Conservation (phyloP, 53 echinoderm and acorn worm genomes). For the Echinometra lucunter region DNA sequence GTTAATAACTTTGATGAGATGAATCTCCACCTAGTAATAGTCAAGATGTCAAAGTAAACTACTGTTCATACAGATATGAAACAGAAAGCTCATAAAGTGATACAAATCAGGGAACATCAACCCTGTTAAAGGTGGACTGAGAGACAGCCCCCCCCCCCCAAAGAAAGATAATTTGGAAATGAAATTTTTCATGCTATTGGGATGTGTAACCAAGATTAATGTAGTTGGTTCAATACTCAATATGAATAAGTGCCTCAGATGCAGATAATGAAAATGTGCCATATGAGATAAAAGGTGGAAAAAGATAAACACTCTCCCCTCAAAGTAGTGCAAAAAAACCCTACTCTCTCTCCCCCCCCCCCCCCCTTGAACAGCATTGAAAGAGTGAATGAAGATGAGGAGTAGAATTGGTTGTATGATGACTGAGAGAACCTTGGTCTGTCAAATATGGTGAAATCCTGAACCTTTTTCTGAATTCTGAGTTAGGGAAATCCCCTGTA, state of each 20-base stretch:
- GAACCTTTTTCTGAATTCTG: background rate
- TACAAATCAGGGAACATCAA: background rate
- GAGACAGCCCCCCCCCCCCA: background rate
- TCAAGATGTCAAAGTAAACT: no score
- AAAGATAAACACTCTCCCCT: no score
- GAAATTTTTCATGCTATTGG: background rate
- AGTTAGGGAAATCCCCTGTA: background rate
- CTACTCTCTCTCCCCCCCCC: no score
- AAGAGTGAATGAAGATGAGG: background rate
- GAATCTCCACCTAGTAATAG: background rate
- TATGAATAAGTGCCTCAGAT: background rate
- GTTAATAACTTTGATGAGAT: background rate
- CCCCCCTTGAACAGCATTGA: background rate
- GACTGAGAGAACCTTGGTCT: background rate
- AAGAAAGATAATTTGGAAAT: background rate
- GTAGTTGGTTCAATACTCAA: background rate
- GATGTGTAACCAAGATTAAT: background rate
- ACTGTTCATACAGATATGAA: no score
- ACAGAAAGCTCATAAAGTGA: no score
- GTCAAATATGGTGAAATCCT: background rate
- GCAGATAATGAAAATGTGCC: background rate
- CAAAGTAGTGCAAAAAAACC: no score
- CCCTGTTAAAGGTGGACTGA: background rate
- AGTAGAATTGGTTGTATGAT: background rate
- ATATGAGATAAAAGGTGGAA: no score